Conservation (phyloP, 1,140 invertebrate species). For the Ips nitidus region DNA sequence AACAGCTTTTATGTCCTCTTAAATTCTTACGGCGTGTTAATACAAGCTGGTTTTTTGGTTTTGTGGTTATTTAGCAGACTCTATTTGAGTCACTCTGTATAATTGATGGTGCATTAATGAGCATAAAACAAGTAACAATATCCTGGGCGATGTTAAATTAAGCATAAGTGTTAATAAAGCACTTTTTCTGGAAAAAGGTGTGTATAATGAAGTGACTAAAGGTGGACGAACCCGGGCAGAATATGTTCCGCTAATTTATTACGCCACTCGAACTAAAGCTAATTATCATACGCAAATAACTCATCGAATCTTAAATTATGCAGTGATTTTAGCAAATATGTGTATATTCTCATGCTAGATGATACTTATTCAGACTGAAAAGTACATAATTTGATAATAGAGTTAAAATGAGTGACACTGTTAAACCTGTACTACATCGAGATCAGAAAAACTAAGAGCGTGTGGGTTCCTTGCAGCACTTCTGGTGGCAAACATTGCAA, state of each 20-base stretch:
- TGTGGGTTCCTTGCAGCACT: no score
- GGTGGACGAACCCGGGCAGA: constrained; percentile 5
- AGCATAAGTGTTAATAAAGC: not conserved
- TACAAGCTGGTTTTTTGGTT: not conserved
- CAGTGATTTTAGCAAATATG: constrained; percentile 7
- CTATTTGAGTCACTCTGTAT: not conserved
- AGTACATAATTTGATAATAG: constrained; percentile 10
- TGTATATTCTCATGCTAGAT: constrained; percentile 6
- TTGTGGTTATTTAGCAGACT: not conserved
- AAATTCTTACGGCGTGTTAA: no score
- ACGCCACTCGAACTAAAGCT: not conserved
- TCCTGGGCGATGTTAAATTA: not conserved
- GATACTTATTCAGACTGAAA: constrained; percentile 1
- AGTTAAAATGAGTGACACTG: not conserved
- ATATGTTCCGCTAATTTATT: constrained; percentile 9
- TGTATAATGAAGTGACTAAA: not conserved
- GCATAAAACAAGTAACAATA: not conserved
- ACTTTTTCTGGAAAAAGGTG: not conserved
- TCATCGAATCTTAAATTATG: constrained; percentile 11
- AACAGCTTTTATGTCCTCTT: no score
- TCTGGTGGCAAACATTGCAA: constrained; percentile 11
- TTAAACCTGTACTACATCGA: no score
- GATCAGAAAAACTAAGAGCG: no score
- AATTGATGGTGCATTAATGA: not conserved
- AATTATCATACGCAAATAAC: constrained; percentile 9